Percentiles rank a stretch among this genome's conserved stretches.
Conservation (phyloP, 2,797 vertebrate species). For the Eulemur mongoz region DNA sequence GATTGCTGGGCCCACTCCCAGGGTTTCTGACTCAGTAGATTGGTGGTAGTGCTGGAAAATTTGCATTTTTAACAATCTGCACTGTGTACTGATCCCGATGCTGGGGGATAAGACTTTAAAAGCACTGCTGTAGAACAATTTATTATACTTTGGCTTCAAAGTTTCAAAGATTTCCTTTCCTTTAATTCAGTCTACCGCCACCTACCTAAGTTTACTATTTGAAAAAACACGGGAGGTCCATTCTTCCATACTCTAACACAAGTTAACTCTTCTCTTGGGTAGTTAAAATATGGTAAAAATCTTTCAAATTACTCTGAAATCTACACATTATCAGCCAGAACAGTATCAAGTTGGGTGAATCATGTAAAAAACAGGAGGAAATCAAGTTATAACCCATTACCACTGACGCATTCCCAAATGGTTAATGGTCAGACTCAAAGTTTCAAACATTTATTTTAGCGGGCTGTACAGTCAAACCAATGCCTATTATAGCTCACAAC, state of each 20-base stretch:
- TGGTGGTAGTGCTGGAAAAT: neutral
- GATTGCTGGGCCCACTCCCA: neutral
- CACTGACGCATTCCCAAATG: neutral
- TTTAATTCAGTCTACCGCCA: neutral
- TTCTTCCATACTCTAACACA: neutral
- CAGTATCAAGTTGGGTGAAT: neutral
- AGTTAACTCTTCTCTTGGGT: neutral
- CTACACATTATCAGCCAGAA: neutral
- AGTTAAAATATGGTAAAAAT: neutral
- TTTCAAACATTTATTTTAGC: neutral
- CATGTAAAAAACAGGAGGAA: neutral
- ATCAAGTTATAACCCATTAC: neutral
- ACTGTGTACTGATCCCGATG: neutral
- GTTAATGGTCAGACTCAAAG: neutral
- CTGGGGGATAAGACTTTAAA: neutral
- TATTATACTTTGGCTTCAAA: neutral
- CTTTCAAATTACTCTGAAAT: neutral
- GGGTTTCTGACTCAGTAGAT: neutral
- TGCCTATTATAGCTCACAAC: neutral
- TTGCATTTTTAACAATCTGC: neutral
- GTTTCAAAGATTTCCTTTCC: conserved; percentile 15
- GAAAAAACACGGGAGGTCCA: neutral
- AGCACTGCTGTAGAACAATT: neutral
- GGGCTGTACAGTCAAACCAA: neutral
- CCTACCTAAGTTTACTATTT: neutral